These are phyloP conservation scores for Synanthedon formicaeformis DNA, from an alignment of 2,888 invertebrate species.

Conservation along the genomic window DNA sequence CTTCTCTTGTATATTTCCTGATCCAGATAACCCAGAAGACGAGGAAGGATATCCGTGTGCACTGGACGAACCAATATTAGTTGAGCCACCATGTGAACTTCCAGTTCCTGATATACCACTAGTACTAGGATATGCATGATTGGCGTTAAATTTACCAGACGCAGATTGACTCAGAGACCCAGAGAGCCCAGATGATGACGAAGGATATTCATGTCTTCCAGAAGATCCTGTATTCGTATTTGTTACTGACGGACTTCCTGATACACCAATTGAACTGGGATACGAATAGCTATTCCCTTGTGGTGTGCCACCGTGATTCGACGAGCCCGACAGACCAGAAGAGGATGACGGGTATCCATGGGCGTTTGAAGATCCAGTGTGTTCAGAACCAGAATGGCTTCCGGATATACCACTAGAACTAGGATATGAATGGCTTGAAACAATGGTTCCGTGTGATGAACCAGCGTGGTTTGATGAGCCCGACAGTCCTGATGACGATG, in stretches of 20 bases:
- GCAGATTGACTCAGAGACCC: conserved; percentile 1
- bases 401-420: neutral
- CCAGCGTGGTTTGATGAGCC: no score
- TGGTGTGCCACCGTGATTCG: neutral
- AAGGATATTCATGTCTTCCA: conserved; percentile 3
- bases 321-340: conserved; percentile 8
- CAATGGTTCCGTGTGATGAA: neutral
- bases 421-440: neutral
- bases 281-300: no score
- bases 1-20: conserved; percentile 1
- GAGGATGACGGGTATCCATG: conserved; percentile 4
- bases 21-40: conserved; percentile 10
- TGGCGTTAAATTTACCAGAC: neutral
- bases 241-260: neutral
- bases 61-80: conserved; percentile 4
- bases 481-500: neutral
- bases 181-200: conserved; percentile 5
- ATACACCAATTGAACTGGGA: neutral
- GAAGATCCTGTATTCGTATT: neutral
- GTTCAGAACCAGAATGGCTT: neutral
- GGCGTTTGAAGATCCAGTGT: conserved; percentile 1
- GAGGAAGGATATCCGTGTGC: conserved; percentile 8
- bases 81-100: conserved; percentile 3
- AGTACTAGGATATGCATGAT: neutral
- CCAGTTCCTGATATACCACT: neutral